These are phyloP conservation scores for Sinocyclocheilus anshuiensis DNA, from an alignment of 2,113 vertebrate genomes.

Conservation along the genomic window DNA sequence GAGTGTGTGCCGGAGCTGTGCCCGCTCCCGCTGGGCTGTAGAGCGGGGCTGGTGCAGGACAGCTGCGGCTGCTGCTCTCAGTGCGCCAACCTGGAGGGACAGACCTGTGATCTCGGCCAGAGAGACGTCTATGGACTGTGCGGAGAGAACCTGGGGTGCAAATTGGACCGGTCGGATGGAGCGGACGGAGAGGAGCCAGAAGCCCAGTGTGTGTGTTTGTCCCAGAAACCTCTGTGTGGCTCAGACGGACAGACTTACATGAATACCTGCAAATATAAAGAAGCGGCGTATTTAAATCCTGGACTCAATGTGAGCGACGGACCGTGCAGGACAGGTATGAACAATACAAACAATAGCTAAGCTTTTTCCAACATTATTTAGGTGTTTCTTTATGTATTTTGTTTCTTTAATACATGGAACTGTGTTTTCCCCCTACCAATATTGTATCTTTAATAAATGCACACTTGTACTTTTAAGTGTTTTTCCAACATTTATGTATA, in stretches of 20 bases:
- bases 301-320: conserved; percentile 63
- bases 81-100: conserved; percentile 78
- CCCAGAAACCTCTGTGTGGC: conserved; percentile 71
- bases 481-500: too few species aligned
- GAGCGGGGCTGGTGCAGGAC: conserved; percentile 72
- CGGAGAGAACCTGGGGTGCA: conserved; percentile 71
- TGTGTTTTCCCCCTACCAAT: too few species aligned
- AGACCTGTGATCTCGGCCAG: conserved; percentile 71
- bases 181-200: conserved; percentile 57
- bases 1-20: conserved; percentile 70
- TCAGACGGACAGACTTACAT: conserved; percentile 70
- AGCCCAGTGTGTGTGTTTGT: conserved; percentile 70
- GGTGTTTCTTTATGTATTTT: background rate
- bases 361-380: background rate
- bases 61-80: conserved; percentile 76
- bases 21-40: conserved; percentile 65
- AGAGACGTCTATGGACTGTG: conserved; percentile 69
- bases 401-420: too few species aligned
- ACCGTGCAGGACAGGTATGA: conserved; percentile 74
- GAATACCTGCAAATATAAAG: conserved; percentile 73
- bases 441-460: too few species aligned
- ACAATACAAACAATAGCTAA: too few species aligned
- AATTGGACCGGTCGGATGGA: conserved; percentile 52
- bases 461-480: too few species aligned
- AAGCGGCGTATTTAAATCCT: conserved; percentile 58